Evolutionary conservation across 53 echinoderm and acorn worm genomes (phyloP).

Genomic region (Antedon mediterranea): DNA sequence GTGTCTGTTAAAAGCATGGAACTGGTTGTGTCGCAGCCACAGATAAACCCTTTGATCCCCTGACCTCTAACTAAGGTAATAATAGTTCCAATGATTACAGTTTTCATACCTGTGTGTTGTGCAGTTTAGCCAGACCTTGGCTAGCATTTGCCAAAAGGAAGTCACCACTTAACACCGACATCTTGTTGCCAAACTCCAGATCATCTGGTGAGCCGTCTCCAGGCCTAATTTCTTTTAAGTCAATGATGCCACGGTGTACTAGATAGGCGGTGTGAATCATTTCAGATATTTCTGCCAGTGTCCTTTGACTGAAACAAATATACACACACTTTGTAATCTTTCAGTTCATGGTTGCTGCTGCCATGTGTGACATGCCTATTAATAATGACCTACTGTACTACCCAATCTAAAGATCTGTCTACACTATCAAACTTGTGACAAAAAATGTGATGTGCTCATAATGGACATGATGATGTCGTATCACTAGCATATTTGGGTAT

Average conservation of each 20-base stretch:
- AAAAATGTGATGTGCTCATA: no score
- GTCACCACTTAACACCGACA: slow-evolving; percentile 91
- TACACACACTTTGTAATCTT: not conserved
- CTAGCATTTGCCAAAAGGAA: slow-evolving; percentile 86
- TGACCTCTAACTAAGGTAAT: no score
- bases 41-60: no score
- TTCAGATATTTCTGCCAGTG: slow-evolving; percentile 85
- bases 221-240: slow-evolving; percentile 52
- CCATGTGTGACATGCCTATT: no score
- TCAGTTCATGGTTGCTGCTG: no score
- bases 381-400: no score
- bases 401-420: no score
- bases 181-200: slow-evolving; percentile 98
- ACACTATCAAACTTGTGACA: no score
- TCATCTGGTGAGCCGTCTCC: slow-evolving; percentile 55
- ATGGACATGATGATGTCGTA: no score
- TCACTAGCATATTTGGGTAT: no score
- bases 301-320: slow-evolving; percentile 55
- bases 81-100: not conserved
- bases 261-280: slow-evolving; percentile 97
- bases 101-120: slow-evolving; percentile 34
- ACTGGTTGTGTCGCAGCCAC: no score
- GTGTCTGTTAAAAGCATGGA: no score
- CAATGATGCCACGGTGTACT: slow-evolving; percentile 75
- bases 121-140: slow-evolving; percentile 51